These are phyloP conservation scores for Struthio camelus DNA, from an alignment of 2,113 vertebrate genomes.

Conservation along the genomic window DNA sequence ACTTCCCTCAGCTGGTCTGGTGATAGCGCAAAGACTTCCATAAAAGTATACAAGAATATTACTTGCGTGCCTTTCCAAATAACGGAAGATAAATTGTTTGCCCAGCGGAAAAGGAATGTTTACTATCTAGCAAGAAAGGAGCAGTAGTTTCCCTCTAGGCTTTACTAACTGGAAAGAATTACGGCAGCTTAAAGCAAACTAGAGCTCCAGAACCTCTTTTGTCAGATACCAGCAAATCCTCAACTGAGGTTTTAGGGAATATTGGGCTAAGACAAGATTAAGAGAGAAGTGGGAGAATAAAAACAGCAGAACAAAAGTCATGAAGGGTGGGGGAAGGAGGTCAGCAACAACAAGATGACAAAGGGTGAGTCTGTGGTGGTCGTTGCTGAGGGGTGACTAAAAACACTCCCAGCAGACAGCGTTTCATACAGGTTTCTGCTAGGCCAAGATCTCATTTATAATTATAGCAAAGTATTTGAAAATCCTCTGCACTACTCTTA, in stretches of 20 bases:
- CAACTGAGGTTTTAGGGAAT: not conserved
- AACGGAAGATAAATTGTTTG: slow-evolving; percentile 26
- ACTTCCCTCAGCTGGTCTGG: not conserved
- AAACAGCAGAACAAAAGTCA: not conserved
- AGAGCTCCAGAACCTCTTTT: not conserved
- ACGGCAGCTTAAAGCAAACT: not conserved
- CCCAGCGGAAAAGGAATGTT: not conserved
- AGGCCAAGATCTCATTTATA: not conserved
- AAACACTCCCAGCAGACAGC: not conserved
- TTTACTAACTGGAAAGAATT: not conserved
- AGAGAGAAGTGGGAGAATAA: not conserved
- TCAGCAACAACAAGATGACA: not conserved
- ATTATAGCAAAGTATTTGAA: not conserved
- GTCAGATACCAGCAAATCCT: not conserved
- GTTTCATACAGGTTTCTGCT: not conserved
- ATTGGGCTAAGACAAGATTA: not conserved
- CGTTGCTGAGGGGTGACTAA: not conserved
- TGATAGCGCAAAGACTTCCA: not conserved
- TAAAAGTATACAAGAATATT: slow-evolving; percentile 12
- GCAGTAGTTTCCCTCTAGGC: not conserved
- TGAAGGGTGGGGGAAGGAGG: not conserved
- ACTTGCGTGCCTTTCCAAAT: not conserved
- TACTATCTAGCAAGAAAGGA: not conserved
- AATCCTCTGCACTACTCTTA: not conserved
- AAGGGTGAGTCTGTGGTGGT: not conserved